Conservation (phyloP, 2,113 vertebrate genomes). For the Geococcyx californianus region DNA sequence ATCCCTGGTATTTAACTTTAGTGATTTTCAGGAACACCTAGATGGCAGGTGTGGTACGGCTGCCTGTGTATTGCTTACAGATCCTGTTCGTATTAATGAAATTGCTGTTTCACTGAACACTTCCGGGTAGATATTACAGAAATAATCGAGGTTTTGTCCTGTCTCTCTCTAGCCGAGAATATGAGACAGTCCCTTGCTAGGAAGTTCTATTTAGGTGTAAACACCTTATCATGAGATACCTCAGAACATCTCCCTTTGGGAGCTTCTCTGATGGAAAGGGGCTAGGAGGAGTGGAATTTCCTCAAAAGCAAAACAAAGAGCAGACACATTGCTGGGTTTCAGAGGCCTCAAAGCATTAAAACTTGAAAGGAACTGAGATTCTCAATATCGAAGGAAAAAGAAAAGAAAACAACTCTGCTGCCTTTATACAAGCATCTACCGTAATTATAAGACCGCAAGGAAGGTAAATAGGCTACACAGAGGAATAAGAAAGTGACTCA, state of each 20-base stretch:
- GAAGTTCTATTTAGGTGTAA: background rate
- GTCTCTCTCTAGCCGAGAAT: background rate
- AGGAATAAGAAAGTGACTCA: background rate
- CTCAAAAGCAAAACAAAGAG: slow-evolving; percentile 28
- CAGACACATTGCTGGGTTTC: background rate
- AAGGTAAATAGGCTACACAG: background rate
- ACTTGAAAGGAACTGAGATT: slow-evolving; percentile 30
- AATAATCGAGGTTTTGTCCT: background rate
- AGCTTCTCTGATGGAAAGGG: background rate
- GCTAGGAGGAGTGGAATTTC: background rate
- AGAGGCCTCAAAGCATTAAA: background rate
- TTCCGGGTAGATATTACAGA: background rate
- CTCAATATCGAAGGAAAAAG: slow-evolving; percentile 1
- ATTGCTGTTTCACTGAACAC: background rate
- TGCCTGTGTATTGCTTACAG: background rate
- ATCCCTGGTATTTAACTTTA: background rate
- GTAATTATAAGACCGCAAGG: background rate
- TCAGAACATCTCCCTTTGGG: background rate
- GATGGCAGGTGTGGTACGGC: background rate
- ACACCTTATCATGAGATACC: background rate
- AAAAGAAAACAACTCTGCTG: background rate
- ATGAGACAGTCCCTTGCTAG: background rate
- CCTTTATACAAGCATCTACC: background rate
- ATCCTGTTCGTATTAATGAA: background rate
- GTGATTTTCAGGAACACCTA: background rate